These are phyloP conservation scores for Bugula neritina DNA, from an alignment of 2,888 invertebrate species.

Conservation along the genomic window DNA sequence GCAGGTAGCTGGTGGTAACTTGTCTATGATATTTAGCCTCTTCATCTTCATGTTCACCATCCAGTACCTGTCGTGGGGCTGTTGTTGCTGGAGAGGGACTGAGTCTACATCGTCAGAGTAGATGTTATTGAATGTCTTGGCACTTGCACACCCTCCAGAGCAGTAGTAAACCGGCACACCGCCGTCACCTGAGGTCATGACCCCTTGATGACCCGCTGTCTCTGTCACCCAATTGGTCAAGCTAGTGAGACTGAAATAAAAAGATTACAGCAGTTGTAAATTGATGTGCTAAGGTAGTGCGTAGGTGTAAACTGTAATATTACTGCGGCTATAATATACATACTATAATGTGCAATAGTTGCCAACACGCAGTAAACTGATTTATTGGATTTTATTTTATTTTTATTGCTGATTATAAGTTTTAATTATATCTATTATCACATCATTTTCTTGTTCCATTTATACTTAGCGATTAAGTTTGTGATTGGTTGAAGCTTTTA, in stretches of 20 bases:
- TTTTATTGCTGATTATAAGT: too few species aligned
- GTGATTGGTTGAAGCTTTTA: too few species aligned
- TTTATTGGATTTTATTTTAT: too few species aligned
- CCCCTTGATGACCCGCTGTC: not conserved
- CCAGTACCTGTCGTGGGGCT: not conserved
- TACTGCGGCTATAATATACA: too few species aligned
- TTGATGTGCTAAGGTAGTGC: too few species aligned
- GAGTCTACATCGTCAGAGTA: not conserved
- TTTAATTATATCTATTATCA: too few species aligned
- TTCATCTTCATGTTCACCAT: not conserved
- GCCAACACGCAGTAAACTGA: too few species aligned
- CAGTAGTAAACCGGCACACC: not conserved
- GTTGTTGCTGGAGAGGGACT: not conserved
- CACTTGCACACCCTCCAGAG: not conserved
- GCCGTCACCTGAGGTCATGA: not conserved
- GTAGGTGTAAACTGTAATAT: too few species aligned
- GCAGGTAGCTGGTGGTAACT: not conserved
- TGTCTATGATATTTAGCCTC: not conserved
- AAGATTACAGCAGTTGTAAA: not conserved
- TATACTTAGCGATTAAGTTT: too few species aligned
- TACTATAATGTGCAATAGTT: too few species aligned
- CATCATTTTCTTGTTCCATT: too few species aligned
- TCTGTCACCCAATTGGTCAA: not conserved
- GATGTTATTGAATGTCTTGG: not conserved
- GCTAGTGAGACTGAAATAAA: not conserved